Evolutionary conservation across 2,797 vertebrate species (phyloP), one percentile per base, ranked within the genome.

Genomic region (Rhabdomys pumilio): DNA sequence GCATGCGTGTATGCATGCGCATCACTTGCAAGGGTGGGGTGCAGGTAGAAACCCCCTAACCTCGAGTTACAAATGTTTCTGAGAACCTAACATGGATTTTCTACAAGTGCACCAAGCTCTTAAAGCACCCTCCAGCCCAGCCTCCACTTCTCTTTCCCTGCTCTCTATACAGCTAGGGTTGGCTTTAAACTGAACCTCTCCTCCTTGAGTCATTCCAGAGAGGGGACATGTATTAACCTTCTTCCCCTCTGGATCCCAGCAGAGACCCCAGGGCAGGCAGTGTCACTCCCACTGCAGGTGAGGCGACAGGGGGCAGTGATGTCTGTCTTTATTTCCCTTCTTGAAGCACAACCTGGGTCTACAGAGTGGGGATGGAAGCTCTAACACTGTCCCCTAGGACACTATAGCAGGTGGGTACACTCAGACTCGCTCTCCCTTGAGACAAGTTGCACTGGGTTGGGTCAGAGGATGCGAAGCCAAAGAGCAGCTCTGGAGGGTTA

Each of bases 401-500:
- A 63, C n/a, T 55, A 11, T 3, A 59, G 93, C 26, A 19, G 3
- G 29, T 6, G 24, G 41, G 31, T 17, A 53, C 41, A 77, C 22
- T 55, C 55, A 87, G 41, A 41, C 24, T 29, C 8, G 11, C 29
- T 38, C 14, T 69, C 88, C 50, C 85, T 31, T 6, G 50, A 95
- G 31, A 61, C 26, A 69, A 67, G 89, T 24, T 4, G 19, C 50
- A 59, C 14, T 13, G 20, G 38, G 3, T 59, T 81, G 57, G 31
- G 75, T 50, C 11, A 79, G 79, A 82, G 79, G 26, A 61, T 2
- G 19, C n/a, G 47, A 8, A 91, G 12, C 7, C 41, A 82, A 29
- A 50, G 76, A 87, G 50, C 63, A 90, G 87, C 90, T 95, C 55
- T 50, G 41, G 63, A 89, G 8, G 24, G 57, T 65, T 76, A 59